Evolutionary conservation across 2,888 invertebrate species (phyloP).

Genomic region (Scaeva pyrastri): DNA sequence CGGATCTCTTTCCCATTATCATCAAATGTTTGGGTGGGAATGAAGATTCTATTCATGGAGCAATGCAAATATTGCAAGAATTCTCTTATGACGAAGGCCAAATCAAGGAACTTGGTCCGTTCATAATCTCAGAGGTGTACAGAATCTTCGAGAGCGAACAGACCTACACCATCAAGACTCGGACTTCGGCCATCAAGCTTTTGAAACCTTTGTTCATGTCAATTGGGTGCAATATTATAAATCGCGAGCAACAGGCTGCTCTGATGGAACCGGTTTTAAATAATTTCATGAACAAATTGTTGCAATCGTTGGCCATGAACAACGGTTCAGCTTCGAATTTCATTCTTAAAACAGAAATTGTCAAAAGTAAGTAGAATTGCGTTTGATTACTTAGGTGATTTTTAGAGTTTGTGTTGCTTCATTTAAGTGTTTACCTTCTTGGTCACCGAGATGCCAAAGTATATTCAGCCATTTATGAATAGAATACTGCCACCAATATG

Average conservation of each 20-base stretch:
- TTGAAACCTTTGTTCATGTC: constrained; percentile 86
- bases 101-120: constrained; percentile 88
- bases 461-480: constrained; percentile 86
- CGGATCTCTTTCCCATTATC: constrained; percentile 88
- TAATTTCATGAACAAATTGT: constrained; percentile 87
- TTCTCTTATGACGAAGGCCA: constrained; percentile 89
- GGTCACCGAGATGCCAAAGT: constrained; percentile 87
- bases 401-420: constrained; percentile 46
- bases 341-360: constrained; percentile 87
- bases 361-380: constrained; percentile 84
- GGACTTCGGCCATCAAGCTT: constrained; percentile 88
- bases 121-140: constrained; percentile 89
- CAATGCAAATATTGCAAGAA: constrained; percentile 89
- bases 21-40: constrained; percentile 87
- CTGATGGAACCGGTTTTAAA: constrained; percentile 88
- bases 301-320: constrained; percentile 85
- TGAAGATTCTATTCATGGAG: constrained; percentile 88
- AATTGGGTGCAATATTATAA: constrained; percentile 81
- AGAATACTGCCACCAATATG: constrained; percentile 88
- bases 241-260: constrained; percentile 86
- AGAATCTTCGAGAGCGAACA: constrained; percentile 87
- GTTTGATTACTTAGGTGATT: neutral
- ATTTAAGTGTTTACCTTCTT: constrained; percentile 86
- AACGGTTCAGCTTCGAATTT: constrained; percentile 86
- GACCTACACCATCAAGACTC: constrained; percentile 85